These are phyloP conservation scores for Rhinogobius similis DNA, from an alignment of 2,113 vertebrate genomes.

Conservation along the genomic window DNA sequence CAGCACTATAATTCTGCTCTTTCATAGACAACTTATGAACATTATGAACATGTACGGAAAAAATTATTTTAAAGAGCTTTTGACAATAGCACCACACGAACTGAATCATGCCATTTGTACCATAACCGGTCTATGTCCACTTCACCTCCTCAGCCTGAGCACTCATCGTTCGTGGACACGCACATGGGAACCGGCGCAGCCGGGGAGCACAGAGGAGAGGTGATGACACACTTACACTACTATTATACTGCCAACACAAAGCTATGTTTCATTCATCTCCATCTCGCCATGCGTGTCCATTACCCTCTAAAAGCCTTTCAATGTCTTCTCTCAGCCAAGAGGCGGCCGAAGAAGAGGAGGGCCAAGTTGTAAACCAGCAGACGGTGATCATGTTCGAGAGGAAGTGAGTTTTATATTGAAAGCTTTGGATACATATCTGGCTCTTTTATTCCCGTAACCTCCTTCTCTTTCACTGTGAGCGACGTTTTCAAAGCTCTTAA, in stretches of 20 bases:
- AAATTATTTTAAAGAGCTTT: no score
- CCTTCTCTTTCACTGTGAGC: constrained; percentile 35
- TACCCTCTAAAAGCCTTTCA: constrained; percentile 65
- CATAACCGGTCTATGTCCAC: constrained; percentile 23
- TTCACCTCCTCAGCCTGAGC: constrained; percentile 29
- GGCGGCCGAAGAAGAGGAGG: constrained; percentile 12
- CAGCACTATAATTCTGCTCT: not conserved
- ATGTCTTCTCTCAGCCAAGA: constrained; percentile 60
- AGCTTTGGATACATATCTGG: constrained; percentile 20
- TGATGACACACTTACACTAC: constrained; percentile 58
- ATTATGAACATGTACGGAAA: not conserved
- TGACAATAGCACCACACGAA: not conserved
- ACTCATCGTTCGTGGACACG: constrained; percentile 41
- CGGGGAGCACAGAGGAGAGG: constrained; percentile 48
- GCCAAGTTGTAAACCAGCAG: constrained; percentile 40
- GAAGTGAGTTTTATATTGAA: constrained; percentile 70
- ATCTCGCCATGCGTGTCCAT: constrained; percentile 32
- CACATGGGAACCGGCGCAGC: constrained; percentile 48
- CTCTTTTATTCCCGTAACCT: constrained; percentile 54
- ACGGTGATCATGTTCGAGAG: constrained; percentile 70
- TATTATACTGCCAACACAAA: constrained; percentile 22
- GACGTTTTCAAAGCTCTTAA: constrained; percentile 40
- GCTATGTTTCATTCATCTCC: constrained; percentile 38
- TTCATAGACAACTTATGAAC: not conserved
- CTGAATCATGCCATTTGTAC: constrained; percentile 21